phyloP scores from a whole-genome alignment of 2,113 vertebrate species.

The Dasypus novemcinctus region DNA sequence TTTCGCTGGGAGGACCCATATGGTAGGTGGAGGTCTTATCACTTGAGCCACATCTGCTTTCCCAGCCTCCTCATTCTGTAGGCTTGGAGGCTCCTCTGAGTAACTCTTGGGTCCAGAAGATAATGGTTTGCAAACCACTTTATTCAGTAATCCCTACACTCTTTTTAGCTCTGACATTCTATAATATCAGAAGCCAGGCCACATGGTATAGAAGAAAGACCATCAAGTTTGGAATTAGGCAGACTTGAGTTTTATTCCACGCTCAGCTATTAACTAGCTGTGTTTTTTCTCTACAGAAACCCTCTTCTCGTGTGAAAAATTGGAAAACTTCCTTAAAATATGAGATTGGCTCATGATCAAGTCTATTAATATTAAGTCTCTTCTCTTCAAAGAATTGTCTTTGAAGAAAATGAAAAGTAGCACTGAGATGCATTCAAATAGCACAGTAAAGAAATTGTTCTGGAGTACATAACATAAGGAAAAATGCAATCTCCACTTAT shows the following conservation, averaged over 20 bases:
- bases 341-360: not conserved
- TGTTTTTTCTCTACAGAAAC: not conserved
- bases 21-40: too few relatives aligned
- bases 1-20: too few relatives aligned
- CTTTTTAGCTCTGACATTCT: not conserved
- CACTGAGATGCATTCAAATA: not conserved
- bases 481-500: not conserved
- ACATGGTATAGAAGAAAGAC: not conserved
- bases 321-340: not conserved
- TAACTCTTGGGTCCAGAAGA: not conserved
- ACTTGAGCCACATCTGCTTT: too few relatives aligned
- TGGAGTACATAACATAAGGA: not conserved
- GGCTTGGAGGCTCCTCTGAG: not conserved
- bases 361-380: not conserved
- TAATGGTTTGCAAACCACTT: not conserved
- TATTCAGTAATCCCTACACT: not conserved
- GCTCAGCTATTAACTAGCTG: not conserved
- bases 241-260: not conserved
- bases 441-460: not conserved
- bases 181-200: too few relatives aligned
- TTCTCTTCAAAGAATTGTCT: not conserved
- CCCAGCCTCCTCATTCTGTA: not conserved
- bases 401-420: conserved; percentile 33
- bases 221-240: not conserved
- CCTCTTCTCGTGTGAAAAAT: not conserved